Evolutionary conservation across 2,797 vertebrate species (phyloP), one percentile per base, ranked within the genome.

Genomic region (Pygocentrus nattereri): DNA sequence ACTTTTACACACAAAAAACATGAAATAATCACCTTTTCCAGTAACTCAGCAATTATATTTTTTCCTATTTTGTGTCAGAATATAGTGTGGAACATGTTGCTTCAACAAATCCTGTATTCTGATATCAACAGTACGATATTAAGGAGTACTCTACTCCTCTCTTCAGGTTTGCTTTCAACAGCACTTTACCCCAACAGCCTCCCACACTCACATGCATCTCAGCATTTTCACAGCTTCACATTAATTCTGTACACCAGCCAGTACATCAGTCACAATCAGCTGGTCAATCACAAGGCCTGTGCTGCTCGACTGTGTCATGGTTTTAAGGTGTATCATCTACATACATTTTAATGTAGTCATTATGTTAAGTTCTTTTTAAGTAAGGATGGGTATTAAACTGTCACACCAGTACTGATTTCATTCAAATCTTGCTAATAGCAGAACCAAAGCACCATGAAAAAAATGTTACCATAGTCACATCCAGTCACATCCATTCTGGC

Each of bases 141-240:
- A 69, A n/a, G 15, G 16, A 44, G n/a, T 6, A 47, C 69, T 49
- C 44, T 76, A 61, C 44, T 38, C 65, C 52, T 18, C 21, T 73
- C 31, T 61, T 44, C 58, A 70, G 64, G 79, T 81, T 54, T 12
- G 68, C 50, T 77, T 64, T 78, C 59, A 82, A 41, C 81, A 82
- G 30, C 50, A 38, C 61, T 74, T 70, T 59, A 68, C 50, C 62
- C 21, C 65, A 47, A 72, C 62, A 68, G 56, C 49, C 50, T 49
- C 30, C 41, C 67, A 61, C 52, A n/a, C 73, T 18, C 25, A 70
- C 49, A 47, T n/a, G 5, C 56, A 21, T 38, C 27, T 61, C 58
- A 71, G 25, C 67, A 21, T 78, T 41, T 76, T 76, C 59, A 59
- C 44, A 54, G 70, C 25, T 34, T 30, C 77, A 70, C 34, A 61